Evolutionary conservation across 92 coral and sea anemone genomes (phyloP).

Genomic region (Epizoanthus rinbou): DNA sequence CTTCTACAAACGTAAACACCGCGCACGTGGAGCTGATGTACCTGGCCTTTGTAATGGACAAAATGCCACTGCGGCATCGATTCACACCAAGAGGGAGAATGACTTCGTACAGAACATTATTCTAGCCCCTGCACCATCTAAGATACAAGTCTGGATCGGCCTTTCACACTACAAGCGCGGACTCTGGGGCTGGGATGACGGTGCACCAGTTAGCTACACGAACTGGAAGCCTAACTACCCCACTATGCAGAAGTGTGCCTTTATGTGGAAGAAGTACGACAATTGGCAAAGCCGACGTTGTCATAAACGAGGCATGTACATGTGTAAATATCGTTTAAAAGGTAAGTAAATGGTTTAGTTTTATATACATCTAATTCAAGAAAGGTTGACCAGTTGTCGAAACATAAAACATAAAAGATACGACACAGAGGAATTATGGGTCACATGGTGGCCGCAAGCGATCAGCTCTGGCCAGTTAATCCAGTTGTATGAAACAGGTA

Average conservation of each 20-base stretch:
- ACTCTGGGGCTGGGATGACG: neutral
- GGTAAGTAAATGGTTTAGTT: neutral
- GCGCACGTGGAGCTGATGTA: neutral
- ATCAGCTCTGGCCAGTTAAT: too few species aligned
- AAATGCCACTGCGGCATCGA: neutral
- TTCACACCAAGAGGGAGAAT: neutral
- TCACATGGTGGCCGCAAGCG: too few species aligned
- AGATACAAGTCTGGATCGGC: neutral
- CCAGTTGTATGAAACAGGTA: too few species aligned
- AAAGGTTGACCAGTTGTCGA: too few species aligned
- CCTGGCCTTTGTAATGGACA: neutral
- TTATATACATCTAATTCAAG: too few species aligned
- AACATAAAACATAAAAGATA: too few species aligned
- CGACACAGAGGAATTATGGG: too few species aligned
- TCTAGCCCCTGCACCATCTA: neutral
- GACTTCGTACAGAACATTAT: neutral
- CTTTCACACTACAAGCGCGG: constrained; percentile 7
- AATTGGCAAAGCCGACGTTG: neutral
- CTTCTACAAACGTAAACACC: neutral
- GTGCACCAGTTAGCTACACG: neutral
- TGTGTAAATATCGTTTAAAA: constrained; percentile 4
- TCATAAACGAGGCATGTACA: neutral
- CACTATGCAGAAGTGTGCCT: neutral
- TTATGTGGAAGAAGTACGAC: neutral
- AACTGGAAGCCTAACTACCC: neutral